A percentile compares a stretch with the other conserved stretches of the same genome.
These are phyloP conservation scores for Stegastes partitus DNA, from an alignment of 2,113 vertebrate genomes.

Conservation along the genomic window DNA sequence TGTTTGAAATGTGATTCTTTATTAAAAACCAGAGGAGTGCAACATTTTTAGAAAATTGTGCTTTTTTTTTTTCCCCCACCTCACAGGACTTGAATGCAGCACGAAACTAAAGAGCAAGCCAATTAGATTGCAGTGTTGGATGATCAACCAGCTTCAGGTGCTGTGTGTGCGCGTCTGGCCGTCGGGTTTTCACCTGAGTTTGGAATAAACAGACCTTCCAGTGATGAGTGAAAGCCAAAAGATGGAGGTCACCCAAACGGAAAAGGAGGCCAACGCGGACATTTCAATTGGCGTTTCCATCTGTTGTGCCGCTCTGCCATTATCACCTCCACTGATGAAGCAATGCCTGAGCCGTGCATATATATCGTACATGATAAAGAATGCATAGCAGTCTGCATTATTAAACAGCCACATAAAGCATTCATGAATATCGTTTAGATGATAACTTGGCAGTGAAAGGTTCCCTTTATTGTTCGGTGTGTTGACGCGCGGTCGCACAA, in stretches of 20 bases:
- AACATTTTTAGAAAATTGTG: too few relatives aligned
- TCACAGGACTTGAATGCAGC: too few relatives aligned
- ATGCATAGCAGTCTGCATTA: conserved; percentile 69
- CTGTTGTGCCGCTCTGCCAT: conserved; percentile 19
- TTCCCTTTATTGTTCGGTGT: conserved; percentile 28
- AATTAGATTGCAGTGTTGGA: background rate
- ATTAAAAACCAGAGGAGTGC: too few relatives aligned
- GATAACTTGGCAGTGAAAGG: conserved; percentile 1
- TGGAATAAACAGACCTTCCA: conserved; percentile 22
- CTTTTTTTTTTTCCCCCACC: too few relatives aligned
- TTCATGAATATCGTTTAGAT: conserved; percentile 52
- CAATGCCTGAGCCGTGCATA: conserved; percentile 17
- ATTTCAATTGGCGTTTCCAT: conserved; percentile 26
- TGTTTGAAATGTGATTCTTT: too few relatives aligned
- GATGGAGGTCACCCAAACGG: conserved; percentile 43
- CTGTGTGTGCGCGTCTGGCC: background rate
- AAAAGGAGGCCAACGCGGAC: conserved; percentile 23
- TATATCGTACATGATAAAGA: conserved; percentile 61
- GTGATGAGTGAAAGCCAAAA: conserved; percentile 26
- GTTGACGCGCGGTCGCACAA: conserved; percentile 28
- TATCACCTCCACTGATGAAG: conserved; percentile 16
- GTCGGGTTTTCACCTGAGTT: conserved; percentile 25
- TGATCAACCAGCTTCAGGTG: background rate
- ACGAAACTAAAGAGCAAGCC: background rate
- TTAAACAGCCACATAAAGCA: conserved; percentile 59